Evolutionary conservation across 2,113 vertebrate species (phyloP), one percentile per base, ranked within the genome.

Genomic region (Oxyruncus cristatus): DNA sequence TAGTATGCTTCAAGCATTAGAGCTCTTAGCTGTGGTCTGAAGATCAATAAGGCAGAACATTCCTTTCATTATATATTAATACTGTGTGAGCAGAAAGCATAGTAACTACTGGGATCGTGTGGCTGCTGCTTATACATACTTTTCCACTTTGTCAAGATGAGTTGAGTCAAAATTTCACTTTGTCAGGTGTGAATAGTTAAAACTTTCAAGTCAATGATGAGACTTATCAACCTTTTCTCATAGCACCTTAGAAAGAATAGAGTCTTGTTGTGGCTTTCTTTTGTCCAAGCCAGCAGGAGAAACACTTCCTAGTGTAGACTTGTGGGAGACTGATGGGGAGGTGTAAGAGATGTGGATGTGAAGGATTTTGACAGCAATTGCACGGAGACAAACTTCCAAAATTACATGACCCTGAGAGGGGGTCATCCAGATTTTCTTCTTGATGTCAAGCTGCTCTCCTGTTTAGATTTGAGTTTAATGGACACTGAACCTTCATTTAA

Each of bases 1-100:
- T 82, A 59, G 19, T 76, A 88, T 89, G 87, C 86, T 78, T 95
- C 52, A 67, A 56, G 58, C 77, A 90, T 82, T 87, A 66, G 37
- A 53, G 24, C 93, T 77, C 27, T 52, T 86, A 87, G 42, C 52
- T 6, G 32, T 96, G 87, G 87, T 89, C 77, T 94, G 80, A 58
- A 95, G 95, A 97, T 97, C 96, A 93, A 97, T 97, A 97, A 94
- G 68, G 82, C 87, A 93, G 91, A 96, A 70, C 44, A 18, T 79
- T 30, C 74, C 94, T 87, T 96, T 97, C 44, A 86, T 95, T 93
- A 78, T 58, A 27, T 17, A 55, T 94, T 97, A 91, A 88, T 96
- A 88, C 28, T 24, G 53, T 14, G 28, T 33, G 41, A 95, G 78
- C 59, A 85, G 89, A 83, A 93, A 92, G 67, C 75, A 39, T 20